Percentiles rank a stretch among this genome's conserved stretches.
Conservation (phyloP, 2,797 vertebrate genomes). For the Gymnoscopelus braueri region DNA sequence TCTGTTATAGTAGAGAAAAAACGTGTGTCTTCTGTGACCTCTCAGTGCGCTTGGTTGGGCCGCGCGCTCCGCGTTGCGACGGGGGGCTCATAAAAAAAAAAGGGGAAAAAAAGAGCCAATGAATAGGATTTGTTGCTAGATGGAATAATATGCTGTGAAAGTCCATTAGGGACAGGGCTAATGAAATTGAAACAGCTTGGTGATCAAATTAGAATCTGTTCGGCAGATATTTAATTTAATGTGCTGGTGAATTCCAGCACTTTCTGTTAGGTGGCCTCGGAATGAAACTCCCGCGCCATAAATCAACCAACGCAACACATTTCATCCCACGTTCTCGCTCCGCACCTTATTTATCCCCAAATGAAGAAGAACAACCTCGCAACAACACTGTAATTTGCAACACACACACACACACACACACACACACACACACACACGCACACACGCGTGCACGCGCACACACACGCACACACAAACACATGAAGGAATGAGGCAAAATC, state of each 20-base stretch:
- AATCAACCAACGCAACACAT: conserved; percentile 59
- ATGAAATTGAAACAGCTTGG: conserved; percentile 85
- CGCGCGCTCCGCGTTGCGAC: conserved; percentile 41
- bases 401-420: too few relatives aligned
- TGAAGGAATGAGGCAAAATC: too few relatives aligned
- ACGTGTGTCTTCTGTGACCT: conserved; percentile 49
- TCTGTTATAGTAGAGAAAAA: conserved; percentile 23
- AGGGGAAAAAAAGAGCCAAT: conserved; percentile 49
- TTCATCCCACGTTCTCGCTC: conserved; percentile 38
- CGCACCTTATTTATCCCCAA: conserved; percentile 36
- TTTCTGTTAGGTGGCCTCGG: conserved; percentile 82
- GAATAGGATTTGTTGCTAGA: conserved; percentile 77
- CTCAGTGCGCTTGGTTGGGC: conserved; percentile 38
- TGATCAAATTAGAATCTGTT: conserved; percentile 84
- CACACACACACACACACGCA: too few relatives aligned
- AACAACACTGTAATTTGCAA: not conserved
- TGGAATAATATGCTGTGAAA: conserved; percentile 81
- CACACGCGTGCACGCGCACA: too few relatives aligned
- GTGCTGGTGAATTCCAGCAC: conserved; percentile 81
- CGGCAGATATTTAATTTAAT: conserved; percentile 84
- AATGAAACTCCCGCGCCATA: conserved; percentile 67
- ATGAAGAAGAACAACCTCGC: conserved; percentile 40
- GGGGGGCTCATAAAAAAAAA: conserved; percentile 64
- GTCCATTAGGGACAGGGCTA: conserved; percentile 81
- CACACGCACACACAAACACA: too few relatives aligned